Evolutionary conservation across 2,888 invertebrate species (phyloP), one percentile per base, ranked within the genome.

Genomic region (Bembecia ichneumoniformis): DNA sequence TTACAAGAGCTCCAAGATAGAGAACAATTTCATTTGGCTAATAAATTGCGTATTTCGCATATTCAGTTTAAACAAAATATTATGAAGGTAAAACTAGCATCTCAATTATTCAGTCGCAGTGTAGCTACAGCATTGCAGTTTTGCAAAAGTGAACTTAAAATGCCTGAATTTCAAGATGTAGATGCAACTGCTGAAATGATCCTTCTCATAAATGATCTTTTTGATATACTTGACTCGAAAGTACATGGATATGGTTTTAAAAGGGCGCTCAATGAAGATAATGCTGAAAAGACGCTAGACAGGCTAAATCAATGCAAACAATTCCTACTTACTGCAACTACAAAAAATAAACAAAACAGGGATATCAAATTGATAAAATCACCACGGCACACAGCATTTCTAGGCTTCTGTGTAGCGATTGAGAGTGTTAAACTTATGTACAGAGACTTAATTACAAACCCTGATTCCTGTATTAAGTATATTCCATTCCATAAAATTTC

Each of bases 1-100:
- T 43, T 55, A 14, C 46, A 53, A 15, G 35, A 53, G 11, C 3
- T 53, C 16, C 44, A 44, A 10, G 44, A 44, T 15, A 15, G 15
- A 15, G 44, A 44, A 44, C 14, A 44, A 15, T 44, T 44, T 16
- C 44, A 44, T 44, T 15, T 44, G 10, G 44, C 44, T 3, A 44
- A 44, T 15, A 44, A 44, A 44, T 44, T 44, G 10, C 44, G 44
- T 3, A 1, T 16, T 14, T 14, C 15, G 7, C 44, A 44, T 44
- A 44, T 44, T 2, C 44, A 44, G 7, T 44, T 44, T 10, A 44
- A 44, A 16, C 15, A 44, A 14, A 44, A 44, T 10, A 44, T 44
- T 14, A 44, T 44, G 44, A 44, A 44, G 11, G 36, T 36, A 3
- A 36, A 36, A 36, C 11, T n/a, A 36, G 36, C 36, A 0, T 10